Conservation (phyloP, 2,888 invertebrate species). For the Euzetes globulus region DNA sequence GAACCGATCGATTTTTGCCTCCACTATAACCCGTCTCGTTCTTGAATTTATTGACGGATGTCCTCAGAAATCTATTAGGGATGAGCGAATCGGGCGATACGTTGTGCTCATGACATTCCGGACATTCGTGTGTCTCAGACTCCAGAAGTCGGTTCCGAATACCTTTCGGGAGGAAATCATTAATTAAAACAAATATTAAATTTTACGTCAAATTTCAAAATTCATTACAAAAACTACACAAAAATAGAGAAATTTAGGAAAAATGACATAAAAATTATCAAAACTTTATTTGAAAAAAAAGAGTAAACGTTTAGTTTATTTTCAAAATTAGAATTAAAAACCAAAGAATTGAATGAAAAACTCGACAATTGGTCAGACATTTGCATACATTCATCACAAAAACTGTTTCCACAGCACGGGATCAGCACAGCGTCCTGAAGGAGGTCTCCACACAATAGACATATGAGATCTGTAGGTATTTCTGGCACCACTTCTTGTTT, state of each 20-base stretch:
- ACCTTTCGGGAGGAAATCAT: conserved; percentile 53
- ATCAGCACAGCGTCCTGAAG: conserved; percentile 94
- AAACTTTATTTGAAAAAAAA: not conserved
- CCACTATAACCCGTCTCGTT: conserved; percentile 79
- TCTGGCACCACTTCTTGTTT: conserved; percentile 47
- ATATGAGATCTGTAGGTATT: conserved; percentile 83
- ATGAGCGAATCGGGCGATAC: conserved; percentile 86
- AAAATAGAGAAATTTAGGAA: not conserved
- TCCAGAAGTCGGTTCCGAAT: conserved; percentile 78
- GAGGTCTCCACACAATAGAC: conserved; percentile 83
- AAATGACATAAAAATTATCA: not conserved
- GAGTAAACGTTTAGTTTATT: conserved; percentile 1
- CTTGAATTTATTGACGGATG: conserved; percentile 78
- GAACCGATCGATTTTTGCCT: conserved; percentile 38
- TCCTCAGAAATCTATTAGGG: conserved; percentile 81
- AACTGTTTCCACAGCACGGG: conserved; percentile 95
- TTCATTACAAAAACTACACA: not conserved
- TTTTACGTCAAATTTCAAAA: not conserved
- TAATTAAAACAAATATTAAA: conserved; percentile 18
- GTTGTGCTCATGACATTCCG: conserved; percentile 84
- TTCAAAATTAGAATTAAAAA: conserved; percentile 34
- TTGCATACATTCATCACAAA: conserved; percentile 86
- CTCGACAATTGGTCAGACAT: not conserved
- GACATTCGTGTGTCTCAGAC: conserved; percentile 90
- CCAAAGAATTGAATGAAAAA: conserved; percentile 45